Evolutionary conservation across 2,113 vertebrate species (phyloP).

Genomic region (Psilopsiagon aymara): DNA sequence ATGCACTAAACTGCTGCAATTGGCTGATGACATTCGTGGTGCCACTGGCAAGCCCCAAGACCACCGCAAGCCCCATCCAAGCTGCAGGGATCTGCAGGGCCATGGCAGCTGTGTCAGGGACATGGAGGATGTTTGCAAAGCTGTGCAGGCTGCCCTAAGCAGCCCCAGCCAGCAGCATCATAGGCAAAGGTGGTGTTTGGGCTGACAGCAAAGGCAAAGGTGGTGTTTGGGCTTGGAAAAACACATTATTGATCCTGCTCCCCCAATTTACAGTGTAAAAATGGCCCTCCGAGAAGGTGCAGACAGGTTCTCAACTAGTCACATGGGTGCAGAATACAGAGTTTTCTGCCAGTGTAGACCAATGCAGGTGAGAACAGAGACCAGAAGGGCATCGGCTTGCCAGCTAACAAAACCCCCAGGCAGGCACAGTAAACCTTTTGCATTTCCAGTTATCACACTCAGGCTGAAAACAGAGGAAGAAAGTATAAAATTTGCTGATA

Average conservation of each 20-base stretch:
- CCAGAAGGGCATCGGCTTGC: not conserved
- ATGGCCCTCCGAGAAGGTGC: not conserved
- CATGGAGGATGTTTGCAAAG: not conserved
- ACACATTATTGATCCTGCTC: no score
- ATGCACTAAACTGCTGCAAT: not conserved
- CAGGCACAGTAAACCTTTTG: not conserved
- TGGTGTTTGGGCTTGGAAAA: not conserved
- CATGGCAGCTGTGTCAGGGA: not conserved
- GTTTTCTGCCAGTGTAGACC: not conserved
- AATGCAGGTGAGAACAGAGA: not conserved
- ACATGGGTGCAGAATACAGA: not conserved
- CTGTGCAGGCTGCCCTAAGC: not conserved
- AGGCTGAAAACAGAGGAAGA: not conserved
- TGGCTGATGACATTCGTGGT: fast-evolving
- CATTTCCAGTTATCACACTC: not conserved
- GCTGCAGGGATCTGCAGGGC: no score
- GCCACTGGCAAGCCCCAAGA: not conserved
- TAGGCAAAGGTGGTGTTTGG: no score
- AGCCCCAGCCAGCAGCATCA: not conserved
- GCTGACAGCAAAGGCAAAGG: not conserved
- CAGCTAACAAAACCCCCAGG: not conserved
- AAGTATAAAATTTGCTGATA: not conserved
- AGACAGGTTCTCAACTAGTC: not conserved
- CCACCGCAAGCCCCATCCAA: not conserved
- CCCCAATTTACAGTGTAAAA: not conserved